Evolutionary conservation across 2,888 invertebrate genomes (phyloP).

Genomic region (Bombylius major): DNA sequence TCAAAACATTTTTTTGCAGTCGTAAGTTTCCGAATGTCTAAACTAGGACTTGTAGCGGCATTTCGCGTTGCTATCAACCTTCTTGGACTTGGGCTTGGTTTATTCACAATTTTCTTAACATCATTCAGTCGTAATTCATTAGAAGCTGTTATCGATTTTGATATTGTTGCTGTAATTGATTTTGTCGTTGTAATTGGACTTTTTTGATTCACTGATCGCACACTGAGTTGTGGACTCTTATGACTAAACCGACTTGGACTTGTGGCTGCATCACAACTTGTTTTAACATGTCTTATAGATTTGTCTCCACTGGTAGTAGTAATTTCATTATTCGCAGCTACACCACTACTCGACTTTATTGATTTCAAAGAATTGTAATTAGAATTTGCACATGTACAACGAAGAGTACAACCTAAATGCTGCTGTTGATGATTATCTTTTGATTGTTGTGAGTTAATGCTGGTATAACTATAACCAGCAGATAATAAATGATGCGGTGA

Average conservation of each 20-base stretch:
- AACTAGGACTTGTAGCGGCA: constrained; percentile 32
- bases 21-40: constrained; percentile 34
- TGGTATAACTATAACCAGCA: constrained; percentile 9
- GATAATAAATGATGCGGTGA: constrained; percentile 15
- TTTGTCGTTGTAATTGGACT: background rate
- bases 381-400: constrained; percentile 15
- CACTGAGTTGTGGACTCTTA: constrained; percentile 5
- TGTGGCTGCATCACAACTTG: constrained; percentile 19
- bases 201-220: constrained; percentile 6
- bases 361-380: constrained; percentile 7
- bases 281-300: constrained; percentile 8
- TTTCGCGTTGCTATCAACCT: constrained; percentile 30
- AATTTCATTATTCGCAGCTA: background rate
- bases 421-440: background rate
- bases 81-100: constrained; percentile 16
- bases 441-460: constrained; percentile 7
- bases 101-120: constrained; percentile 8
- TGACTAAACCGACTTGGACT: constrained; percentile 16
- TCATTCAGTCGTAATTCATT: constrained; percentile 9
- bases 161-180: no score
- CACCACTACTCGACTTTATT: constrained; percentile 3
- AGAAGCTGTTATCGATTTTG: background rate
- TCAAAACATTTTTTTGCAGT: constrained; percentile 34
- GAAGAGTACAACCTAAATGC: constrained; percentile 13
- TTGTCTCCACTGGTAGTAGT: background rate